Base-by-base conservation (phyloP, 2,113 vertebrate genomes). In the Neotoma lepida region DNA sequence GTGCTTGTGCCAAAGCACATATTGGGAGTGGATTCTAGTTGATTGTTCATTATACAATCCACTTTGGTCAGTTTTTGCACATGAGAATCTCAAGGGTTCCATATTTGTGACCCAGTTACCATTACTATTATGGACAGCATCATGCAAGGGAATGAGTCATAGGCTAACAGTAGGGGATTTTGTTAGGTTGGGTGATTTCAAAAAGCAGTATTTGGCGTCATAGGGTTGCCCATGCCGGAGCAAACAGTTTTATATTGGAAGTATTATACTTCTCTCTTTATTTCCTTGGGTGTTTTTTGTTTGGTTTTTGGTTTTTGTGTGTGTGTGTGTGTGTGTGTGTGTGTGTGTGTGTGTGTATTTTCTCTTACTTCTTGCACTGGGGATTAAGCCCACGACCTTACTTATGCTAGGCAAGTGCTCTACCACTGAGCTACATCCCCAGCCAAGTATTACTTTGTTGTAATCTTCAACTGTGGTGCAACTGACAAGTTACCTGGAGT, bases 1-100 rank as follows among this genome's bases (percentile, higher is more conserved):
- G 51, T 73, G 95, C 87, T 90, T 93, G 44, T 95, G 66, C 58
- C 84, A 91, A 90, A 97, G 92, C 94, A 94, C 93, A 96, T 20
- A 58, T 2, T 81, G 73, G 56, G 54, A 93, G 88, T 86, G 49
- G 89, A 54, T 92, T 88, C 77, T 73, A 30, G 80, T 17, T 78
- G 58, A 93, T 41, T 85, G 91, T 97, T 95, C 87, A 87, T 97
- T 33, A 44, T 15, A 86, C 49, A 35, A 68, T 90, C 73, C 9
- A n/a, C 80, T 74, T 82, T 63, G 1, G 46, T 90, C 91, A 68
- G 28, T 86, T 92, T 91, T 63, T 73, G 85, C 80, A 73, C 64
- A 7, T 70, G 30, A 84, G 44, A 78, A 51, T 15, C 39, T 73
- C 78, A 87, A 80, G 46, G 9, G 41, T 84, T 88, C 41, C 71